Base-by-base conservation (phyloP, 1,140 invertebrate species). In the Drosophila parvula region DNA sequence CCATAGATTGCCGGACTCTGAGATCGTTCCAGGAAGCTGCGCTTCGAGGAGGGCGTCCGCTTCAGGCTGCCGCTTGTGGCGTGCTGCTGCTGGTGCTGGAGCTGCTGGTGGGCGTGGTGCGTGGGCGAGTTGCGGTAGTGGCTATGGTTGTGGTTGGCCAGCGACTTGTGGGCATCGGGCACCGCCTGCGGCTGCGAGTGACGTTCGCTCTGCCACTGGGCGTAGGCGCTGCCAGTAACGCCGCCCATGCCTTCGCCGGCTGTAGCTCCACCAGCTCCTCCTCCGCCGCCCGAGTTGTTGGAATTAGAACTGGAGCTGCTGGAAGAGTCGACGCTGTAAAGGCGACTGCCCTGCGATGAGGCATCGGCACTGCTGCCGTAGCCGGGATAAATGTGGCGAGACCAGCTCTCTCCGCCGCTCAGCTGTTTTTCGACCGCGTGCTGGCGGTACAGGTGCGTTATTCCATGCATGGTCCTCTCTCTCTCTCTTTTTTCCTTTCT, bases 391-490 rank as follows among this genome's bases (percentile, higher is more conserved):
- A 78, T 60, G 18, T 83, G 81, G 34, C 86, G 89, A 9, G 76
- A 64, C 91, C 91, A 92, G 56, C 85, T 82, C 30, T 92, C 91
- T 36, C 70, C 64, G 38, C 58, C 68, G 77, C 91, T 92, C 8
- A 91, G 41, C 61, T 92, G 90, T 51, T 92, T 91, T 50, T 92
- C 91, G n/a, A 92, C 79, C 55, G 91, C 91, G 57, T 92, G 91
- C 70, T 92, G 91, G 43, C 91, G 86, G 76, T 90, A 91, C 48
- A 92, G 81, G 78, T 92, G 91, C 16, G 91, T 85, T 47, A 92
- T 91, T 47, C 91, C 91, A 61, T 92, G 91, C 91, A 92, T 92
- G 71, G 51, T 38, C 32, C 50, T 50, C 4, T 47, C 50, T 51
- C 50, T 51, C 67, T 40, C 60, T 41, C 48, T 57, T 67, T 63